These are phyloP conservation scores for Psittacula derbiana DNA, from an alignment of 2,797 vertebrate genomes.

Conservation along the genomic window DNA sequence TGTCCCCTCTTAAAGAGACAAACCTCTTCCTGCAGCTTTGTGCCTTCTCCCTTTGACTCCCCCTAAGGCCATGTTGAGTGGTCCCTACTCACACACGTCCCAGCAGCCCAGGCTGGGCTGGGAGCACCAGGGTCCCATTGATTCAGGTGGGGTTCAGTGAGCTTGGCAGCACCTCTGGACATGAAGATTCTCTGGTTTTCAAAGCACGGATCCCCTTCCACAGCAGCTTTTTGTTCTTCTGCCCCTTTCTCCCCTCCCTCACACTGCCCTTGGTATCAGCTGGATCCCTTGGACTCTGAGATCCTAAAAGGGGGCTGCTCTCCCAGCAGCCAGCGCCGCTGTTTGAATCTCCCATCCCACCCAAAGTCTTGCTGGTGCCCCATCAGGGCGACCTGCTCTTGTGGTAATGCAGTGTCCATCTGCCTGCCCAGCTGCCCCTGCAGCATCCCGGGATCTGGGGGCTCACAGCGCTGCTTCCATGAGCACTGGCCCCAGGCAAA, in stretches of 20 bases:
- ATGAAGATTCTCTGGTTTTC: background rate
- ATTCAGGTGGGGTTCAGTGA: background rate
- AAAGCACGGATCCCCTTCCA: background rate
- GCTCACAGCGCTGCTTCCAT: fast-evolving
- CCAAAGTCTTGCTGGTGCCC: background rate
- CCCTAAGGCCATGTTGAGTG: background rate
- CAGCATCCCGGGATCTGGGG: background rate
- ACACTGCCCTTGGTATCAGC: fast-evolving
- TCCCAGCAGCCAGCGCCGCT: background rate
- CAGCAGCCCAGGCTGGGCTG: background rate
- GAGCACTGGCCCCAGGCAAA: background rate
- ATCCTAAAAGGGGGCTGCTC: background rate
- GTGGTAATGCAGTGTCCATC: background rate
- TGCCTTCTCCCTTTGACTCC: background rate
- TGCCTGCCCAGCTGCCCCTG: background rate
- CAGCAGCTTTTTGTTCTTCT: background rate
- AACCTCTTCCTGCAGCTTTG: background rate
- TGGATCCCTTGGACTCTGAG: background rate
- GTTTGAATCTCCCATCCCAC: background rate
- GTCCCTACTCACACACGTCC: fast-evolving
- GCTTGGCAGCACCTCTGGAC: background rate
- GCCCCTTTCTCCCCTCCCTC: background rate
- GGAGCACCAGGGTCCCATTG: background rate
- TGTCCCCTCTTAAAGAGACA: constrained; percentile 3
- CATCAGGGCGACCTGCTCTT: background rate